A percentile compares a stretch with the other conserved stretches of the same genome.
These are phyloP conservation scores for Epinotia demarniana DNA, from an alignment of 2,888 invertebrate genomes.

Conservation along the genomic window DNA sequence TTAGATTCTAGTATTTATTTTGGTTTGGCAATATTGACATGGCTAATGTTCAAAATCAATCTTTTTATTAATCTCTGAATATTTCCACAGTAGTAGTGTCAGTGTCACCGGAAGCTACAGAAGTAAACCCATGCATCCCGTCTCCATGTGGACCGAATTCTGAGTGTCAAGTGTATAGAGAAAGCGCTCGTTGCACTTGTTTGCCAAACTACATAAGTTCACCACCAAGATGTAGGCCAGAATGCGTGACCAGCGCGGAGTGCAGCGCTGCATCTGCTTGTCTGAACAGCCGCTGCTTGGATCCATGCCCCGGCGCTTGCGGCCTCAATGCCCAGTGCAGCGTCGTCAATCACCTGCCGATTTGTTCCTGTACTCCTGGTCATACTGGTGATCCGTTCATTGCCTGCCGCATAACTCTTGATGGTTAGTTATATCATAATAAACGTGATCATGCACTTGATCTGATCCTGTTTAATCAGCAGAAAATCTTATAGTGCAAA, in stretches of 20 bases:
- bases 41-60: background rate
- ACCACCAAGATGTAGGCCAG: conserved; percentile 90
- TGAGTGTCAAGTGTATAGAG: conserved; percentile 87
- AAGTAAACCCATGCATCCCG: conserved; percentile 87
- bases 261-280: conserved; percentile 89
- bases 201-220: conserved; percentile 89
- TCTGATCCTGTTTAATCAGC: background rate
- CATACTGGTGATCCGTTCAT: conserved; percentile 91
- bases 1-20: too few species aligned
- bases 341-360: conserved; percentile 88
- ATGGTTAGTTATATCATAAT: conserved; percentile 53
- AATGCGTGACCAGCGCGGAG: conserved; percentile 89
- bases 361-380: conserved; percentile 87
- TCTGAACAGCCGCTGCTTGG: conserved; percentile 88
- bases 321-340: conserved; percentile 90
- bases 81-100: conserved; percentile 63
- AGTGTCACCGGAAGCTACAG: conserved; percentile 56
- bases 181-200: conserved; percentile 89
- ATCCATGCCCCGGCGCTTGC: conserved; percentile 92
- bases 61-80: background rate
- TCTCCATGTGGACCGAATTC: conserved; percentile 93
- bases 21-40: background rate
- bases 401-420: conserved; percentile 70
- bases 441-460: background rate
- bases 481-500: background rate